Evolutionary conservation across 1,140 invertebrate species (phyloP).

Genomic region (Campodea augens): DNA sequence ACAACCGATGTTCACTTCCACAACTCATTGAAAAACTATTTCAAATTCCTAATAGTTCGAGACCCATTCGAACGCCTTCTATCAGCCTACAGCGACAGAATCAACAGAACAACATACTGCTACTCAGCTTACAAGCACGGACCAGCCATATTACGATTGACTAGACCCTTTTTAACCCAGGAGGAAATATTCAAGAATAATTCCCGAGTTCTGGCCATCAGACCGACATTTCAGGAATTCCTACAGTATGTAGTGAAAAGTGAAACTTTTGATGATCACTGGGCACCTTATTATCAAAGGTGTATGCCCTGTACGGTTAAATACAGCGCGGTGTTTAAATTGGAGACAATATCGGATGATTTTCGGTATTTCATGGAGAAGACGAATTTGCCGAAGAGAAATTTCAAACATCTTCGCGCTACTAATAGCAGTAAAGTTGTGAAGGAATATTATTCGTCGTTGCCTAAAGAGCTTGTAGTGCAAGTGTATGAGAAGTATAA

Average conservation of each 20-base stretch:
- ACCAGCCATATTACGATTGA: slow-evolving; percentile 23
- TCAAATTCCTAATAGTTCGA: slow-evolving; percentile 27
- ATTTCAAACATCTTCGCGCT: too few species aligned
- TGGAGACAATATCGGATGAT: slow-evolving; percentile 20
- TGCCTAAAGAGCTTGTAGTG: too few species aligned
- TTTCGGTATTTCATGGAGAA: slow-evolving; percentile 21
- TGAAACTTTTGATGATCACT: slow-evolving; percentile 23
- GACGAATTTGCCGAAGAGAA: slow-evolving; percentile 3
- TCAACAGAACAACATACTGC: slow-evolving; percentile 25
- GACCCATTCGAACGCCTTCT: slow-evolving; percentile 31
- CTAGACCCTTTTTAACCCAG: slow-evolving; percentile 20
- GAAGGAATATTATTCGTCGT: too few species aligned
- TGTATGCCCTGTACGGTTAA: slow-evolving; percentile 22
- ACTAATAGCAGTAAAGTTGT: too few species aligned
- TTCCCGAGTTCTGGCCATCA: slow-evolving; percentile 20
- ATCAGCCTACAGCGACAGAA: slow-evolving; percentile 30
- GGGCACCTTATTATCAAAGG: slow-evolving; percentile 23
- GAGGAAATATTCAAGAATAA: slow-evolving; percentile 20
- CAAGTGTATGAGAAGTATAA: too few species aligned
- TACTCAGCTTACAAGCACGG: slow-evolving; percentile 25
- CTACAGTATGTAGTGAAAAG: slow-evolving; percentile 20
- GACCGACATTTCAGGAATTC: slow-evolving; percentile 27
- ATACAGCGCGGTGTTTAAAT: slow-evolving; percentile 22
- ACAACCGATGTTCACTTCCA: too few species aligned
- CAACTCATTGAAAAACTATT: too few species aligned